These are phyloP conservation scores for Beris chalybata DNA, from an alignment of 2,888 invertebrate species.

Conservation along the genomic window DNA sequence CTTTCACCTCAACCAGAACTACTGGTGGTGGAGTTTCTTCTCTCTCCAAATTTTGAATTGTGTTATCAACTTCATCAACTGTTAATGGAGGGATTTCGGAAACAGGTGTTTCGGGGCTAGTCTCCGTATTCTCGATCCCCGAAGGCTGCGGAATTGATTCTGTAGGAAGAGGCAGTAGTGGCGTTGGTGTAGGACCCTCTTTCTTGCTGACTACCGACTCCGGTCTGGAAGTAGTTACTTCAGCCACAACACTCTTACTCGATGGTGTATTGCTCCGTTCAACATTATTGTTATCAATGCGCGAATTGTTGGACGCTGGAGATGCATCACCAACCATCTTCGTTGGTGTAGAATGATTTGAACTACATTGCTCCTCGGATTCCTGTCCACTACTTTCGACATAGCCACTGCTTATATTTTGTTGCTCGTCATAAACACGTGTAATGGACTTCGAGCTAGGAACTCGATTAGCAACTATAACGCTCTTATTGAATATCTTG, in stretches of 20 bases:
- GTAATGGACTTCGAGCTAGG: neutral
- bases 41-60: conserved; percentile 39
- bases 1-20: conserved; percentile 32
- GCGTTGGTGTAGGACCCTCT: no score
- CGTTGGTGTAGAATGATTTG: conserved; percentile 37
- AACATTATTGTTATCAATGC: conserved; percentile 43
- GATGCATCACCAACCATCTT: conserved; percentile 33
- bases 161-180: no score
- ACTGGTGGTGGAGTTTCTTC: neutral
- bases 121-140: conserved; percentile 33
- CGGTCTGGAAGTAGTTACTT: conserved; percentile 53
- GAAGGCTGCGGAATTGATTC: neutral
- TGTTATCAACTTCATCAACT: conserved; percentile 52
- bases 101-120: conserved; percentile 44
- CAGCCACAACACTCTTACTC: conserved; percentile 50
- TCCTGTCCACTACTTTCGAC: conserved; percentile 31
- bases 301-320: conserved; percentile 48
- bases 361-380: conserved; percentile 35
- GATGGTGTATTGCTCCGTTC: conserved; percentile 21
- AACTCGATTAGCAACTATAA: neutral
- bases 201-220: conserved; percentile 37
- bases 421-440: conserved; percentile 8
- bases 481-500: conserved; percentile 17
- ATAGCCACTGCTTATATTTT: conserved; percentile 12
- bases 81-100: conserved; percentile 58